Evolutionary conservation across 2,888 invertebrate genomes (phyloP).

Genomic region (Andrena hattorfiana): DNA sequence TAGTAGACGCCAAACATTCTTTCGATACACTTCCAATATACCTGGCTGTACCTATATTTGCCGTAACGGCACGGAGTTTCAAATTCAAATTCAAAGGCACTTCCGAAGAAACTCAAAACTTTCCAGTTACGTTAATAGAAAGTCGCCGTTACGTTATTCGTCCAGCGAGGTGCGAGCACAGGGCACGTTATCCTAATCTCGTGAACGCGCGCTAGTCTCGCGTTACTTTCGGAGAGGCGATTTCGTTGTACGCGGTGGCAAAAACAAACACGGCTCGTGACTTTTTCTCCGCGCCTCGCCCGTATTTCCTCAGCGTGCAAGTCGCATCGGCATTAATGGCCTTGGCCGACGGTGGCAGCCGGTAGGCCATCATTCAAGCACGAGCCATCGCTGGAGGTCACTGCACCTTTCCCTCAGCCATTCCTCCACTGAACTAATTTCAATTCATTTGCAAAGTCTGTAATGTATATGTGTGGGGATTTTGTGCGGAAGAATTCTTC

Average conservation of each 20-base stretch:
- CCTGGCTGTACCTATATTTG: not conserved
- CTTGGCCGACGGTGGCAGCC: conserved; percentile 71
- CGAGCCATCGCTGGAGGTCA: conserved; percentile 78
- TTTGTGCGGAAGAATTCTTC: conserved; percentile 10
- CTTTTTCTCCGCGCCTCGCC: conserved; percentile 11
- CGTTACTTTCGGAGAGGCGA: not conserved
- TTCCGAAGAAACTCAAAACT: conserved; percentile 15
- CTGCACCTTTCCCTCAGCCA: conserved; percentile 77
- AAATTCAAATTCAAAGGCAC: not conserved
- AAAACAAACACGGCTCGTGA: conserved; percentile 14
- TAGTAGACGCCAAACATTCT: not conserved
- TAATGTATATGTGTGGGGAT: not conserved
- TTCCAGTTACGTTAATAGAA: conserved; percentile 19
- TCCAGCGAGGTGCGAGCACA: not conserved
- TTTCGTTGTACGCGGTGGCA: not conserved
- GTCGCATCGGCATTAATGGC: conserved; percentile 68
- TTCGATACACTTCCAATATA: not conserved
- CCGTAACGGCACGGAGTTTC: not conserved
- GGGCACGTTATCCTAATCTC: conserved; percentile 14
- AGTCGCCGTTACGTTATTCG: conserved; percentile 12
- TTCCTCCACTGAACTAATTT: conserved; percentile 57
- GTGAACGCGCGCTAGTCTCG: not conserved
- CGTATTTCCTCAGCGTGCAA: conserved; percentile 31
- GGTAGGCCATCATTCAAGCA: conserved; percentile 73
- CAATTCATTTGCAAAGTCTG: conserved; percentile 40